Conservation (phyloP, 2,888 invertebrate genomes). For the Ceramica pisi region DNA sequence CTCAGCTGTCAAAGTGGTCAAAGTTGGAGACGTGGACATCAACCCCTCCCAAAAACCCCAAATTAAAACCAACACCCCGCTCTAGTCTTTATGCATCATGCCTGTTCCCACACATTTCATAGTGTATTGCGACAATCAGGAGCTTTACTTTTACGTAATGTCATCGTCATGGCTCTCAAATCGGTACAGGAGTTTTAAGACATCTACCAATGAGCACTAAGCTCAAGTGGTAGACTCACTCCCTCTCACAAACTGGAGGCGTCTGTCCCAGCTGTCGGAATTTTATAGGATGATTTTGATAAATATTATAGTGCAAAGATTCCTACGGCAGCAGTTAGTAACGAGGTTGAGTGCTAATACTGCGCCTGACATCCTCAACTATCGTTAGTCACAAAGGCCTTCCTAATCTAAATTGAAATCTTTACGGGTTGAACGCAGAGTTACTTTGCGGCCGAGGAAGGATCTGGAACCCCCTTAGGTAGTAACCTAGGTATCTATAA, state of each 20-base stretch:
- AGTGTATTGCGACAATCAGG: no score
- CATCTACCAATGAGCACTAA: background rate
- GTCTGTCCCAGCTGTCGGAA: background rate
- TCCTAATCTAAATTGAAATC: constrained; percentile 39
- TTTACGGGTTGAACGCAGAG: constrained; percentile 8
- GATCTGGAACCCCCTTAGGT: background rate
- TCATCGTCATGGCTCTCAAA: background rate
- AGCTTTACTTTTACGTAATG: background rate
- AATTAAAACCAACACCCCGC: background rate
- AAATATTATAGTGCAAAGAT: background rate
- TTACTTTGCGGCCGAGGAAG: background rate
- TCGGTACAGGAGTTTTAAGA: no score
- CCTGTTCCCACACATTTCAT: background rate
- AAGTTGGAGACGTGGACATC: no score
- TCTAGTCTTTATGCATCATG: background rate
- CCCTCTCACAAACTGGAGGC: background rate
- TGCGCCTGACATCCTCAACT: constrained; percentile 14
- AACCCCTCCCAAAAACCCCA: background rate
- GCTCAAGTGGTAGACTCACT: no score
- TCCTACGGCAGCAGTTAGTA: background rate
- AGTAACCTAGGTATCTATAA: background rate
- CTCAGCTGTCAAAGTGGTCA: no score
- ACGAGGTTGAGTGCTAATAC: constrained; percentile 1
- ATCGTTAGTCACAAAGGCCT: constrained; percentile 17
- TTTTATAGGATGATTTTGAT: background rate